These are phyloP conservation scores for Alethe castanea DNA, from an alignment of 2,113 vertebrate genomes.

Conservation along the genomic window DNA sequence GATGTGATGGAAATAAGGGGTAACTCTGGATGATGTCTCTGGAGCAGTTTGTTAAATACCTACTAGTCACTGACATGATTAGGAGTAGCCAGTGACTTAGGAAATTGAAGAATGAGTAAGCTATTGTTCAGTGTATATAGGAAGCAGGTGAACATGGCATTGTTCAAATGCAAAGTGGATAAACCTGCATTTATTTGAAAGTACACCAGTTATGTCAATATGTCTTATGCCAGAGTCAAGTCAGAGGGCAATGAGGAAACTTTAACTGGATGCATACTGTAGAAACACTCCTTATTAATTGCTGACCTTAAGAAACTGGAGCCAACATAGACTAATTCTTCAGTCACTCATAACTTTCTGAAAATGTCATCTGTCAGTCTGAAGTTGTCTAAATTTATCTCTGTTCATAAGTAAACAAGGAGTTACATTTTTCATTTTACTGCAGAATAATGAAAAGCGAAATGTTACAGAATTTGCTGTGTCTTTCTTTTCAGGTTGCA, in stretches of 20 bases:
- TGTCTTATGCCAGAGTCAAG: background rate
- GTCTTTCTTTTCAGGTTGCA: background rate
- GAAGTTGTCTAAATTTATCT: background rate
- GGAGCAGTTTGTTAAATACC: background rate
- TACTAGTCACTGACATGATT: background rate
- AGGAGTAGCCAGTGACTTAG: background rate
- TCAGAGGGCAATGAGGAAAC: background rate
- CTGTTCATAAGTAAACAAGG: background rate
- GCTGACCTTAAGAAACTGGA: background rate
- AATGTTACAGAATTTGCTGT: background rate
- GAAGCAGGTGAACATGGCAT: background rate
- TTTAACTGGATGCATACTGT: background rate
- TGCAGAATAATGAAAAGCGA: background rate
- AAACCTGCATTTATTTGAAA: background rate
- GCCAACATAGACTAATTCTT: background rate
- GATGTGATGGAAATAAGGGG: background rate
- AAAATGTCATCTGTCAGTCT: background rate
- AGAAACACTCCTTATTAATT: conserved; percentile 19
- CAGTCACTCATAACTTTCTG: background rate
- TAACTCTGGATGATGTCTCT: background rate
- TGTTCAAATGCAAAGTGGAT: background rate
- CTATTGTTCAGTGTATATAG: background rate
- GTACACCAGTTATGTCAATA: background rate
- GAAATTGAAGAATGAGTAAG: background rate
- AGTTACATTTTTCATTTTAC: background rate